Evolutionary conservation across 2,113 vertebrate species (phyloP), one percentile per base, ranked within the genome.

Genomic region (Apteryx owenii): DNA sequence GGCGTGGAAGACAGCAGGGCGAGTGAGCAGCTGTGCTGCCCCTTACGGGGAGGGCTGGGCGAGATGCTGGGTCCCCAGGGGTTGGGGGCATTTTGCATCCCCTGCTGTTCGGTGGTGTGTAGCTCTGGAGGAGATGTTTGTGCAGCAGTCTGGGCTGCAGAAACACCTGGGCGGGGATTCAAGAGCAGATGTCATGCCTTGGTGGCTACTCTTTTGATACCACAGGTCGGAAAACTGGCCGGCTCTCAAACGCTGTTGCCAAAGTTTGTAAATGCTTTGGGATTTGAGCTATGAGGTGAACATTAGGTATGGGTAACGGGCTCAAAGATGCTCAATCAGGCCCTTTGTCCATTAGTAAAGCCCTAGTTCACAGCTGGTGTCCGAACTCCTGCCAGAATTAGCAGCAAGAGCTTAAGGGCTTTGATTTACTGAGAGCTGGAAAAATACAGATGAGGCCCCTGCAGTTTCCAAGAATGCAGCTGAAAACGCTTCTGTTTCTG

Each of bases 341-440:
- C 81, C 68, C 71, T 94, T 94, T 94, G 89, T 94, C 94, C 89
- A 9, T 96, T 85, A 94, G 93, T 75, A 93, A 88, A 97, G 79
- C 81, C 71, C 19, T 20, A 11, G 54, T 66, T 96, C 89, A 66
- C 42, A 92, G 95, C 97, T 97, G 94, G 75, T 93, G 95, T 91
- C 93, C 94, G 80, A 95, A 15, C 89, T 95, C 87, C 81, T 93
- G 94, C 97, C 94, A 95, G 94, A 95, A 91, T 95, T 96, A 95
- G 95, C 93, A 97, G 95, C 84, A 66, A 83, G 87, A 95, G 97
- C 91, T 96, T 94, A 85, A 94, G 46, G 85, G 89, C 93, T 97
- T 95, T 97, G 95, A 90, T 96, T 95, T 95, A 93, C 60, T 62
- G 94, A 83, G 91, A 75, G 89, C 64, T 97, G 95, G 93, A 93